These are phyloP conservation scores for Calosoma granatense DNA, from an alignment of 1,140 invertebrate species.

Conservation along the genomic window DNA sequence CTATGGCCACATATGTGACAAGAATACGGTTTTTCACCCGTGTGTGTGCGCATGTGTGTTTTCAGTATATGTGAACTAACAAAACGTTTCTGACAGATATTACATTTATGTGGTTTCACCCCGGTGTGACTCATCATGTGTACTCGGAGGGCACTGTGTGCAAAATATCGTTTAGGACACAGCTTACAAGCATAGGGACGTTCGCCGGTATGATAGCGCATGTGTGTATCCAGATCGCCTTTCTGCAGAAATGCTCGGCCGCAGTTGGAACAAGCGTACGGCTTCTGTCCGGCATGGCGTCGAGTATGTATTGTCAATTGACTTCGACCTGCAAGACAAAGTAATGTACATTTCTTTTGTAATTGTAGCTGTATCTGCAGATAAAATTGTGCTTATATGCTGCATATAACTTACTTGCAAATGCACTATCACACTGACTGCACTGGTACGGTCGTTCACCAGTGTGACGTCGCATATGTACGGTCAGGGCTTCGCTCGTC, in stretches of 20 bases:
- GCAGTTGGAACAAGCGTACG: conserved; percentile 53
- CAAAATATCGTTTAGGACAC: conserved; percentile 48
- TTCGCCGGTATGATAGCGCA: conserved; percentile 45
- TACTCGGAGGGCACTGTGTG: conserved; percentile 52
- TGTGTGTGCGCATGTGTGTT: conserved; percentile 46
- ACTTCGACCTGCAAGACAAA: neutral
- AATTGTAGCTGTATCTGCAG: no score
- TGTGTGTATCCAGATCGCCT: conserved; percentile 47
- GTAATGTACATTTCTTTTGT: no score
- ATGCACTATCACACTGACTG: conserved; percentile 42
- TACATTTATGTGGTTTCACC: neutral
- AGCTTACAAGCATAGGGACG: conserved; percentile 45
- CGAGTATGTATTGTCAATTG: conserved; percentile 21
- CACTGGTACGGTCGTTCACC: conserved; percentile 50
- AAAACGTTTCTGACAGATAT: conserved; percentile 25
- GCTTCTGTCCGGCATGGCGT: conserved; percentile 29
- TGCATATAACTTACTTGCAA: conserved; percentile 29
- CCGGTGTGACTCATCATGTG: conserved; percentile 33
- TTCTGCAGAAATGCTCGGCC: conserved; percentile 52
- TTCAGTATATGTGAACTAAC: conserved; percentile 49
- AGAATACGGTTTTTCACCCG: conserved; percentile 34
- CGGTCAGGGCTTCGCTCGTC: conserved; percentile 36
- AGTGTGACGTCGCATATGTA: conserved; percentile 45
- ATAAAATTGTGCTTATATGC: no score
- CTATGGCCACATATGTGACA: conserved; percentile 37